These are phyloP conservation scores for Andrena haemorrhoa DNA, from an alignment of 2,888 invertebrate species.

Conservation along the genomic window DNA sequence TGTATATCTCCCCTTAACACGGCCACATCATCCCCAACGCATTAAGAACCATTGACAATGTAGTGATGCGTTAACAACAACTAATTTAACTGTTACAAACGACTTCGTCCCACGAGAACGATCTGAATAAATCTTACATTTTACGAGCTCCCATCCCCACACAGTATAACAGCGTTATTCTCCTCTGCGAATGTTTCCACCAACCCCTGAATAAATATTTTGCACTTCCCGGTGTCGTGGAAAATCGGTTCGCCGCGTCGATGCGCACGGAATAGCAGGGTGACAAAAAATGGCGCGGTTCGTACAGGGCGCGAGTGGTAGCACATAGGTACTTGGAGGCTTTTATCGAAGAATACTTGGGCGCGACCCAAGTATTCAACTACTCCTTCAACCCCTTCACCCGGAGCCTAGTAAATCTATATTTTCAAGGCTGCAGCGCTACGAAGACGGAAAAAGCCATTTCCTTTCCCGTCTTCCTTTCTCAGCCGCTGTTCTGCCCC, in stretches of 20 bases:
- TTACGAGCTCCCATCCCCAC: neutral
- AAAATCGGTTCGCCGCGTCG: slow-evolving; percentile 1
- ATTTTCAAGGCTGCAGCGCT: slow-evolving; percentile 72
- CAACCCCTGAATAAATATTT: neutral
- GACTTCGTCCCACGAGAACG: too few species aligned
- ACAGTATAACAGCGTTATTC: neutral
- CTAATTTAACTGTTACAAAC: too few species aligned
- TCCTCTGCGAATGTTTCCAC: neutral
- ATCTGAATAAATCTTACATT: neutral
- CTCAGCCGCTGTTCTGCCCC: slow-evolving; percentile 35
- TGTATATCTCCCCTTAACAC: too few species aligned
- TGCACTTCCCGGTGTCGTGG: slow-evolving; percentile 4
- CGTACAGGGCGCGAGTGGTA: slow-evolving; percentile 34
- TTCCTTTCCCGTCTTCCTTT: slow-evolving; percentile 69
- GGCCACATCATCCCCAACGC: too few species aligned
- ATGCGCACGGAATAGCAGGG: slow-evolving; percentile 1
- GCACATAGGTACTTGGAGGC: slow-evolving; percentile 68
- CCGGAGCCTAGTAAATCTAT: slow-evolving; percentile 73
- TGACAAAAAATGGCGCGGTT: slow-evolving; percentile 38
- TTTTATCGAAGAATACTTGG: slow-evolving; percentile 78
- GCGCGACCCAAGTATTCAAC: slow-evolving; percentile 76
- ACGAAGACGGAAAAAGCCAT: slow-evolving; percentile 71
- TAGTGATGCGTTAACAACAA: too few species aligned
- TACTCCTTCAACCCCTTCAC: slow-evolving; percentile 69
- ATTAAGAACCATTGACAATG: too few species aligned